These are phyloP conservation scores for Euglossa dilemma DNA, from an alignment of 1,140 invertebrate species.

Conservation along the genomic window DNA sequence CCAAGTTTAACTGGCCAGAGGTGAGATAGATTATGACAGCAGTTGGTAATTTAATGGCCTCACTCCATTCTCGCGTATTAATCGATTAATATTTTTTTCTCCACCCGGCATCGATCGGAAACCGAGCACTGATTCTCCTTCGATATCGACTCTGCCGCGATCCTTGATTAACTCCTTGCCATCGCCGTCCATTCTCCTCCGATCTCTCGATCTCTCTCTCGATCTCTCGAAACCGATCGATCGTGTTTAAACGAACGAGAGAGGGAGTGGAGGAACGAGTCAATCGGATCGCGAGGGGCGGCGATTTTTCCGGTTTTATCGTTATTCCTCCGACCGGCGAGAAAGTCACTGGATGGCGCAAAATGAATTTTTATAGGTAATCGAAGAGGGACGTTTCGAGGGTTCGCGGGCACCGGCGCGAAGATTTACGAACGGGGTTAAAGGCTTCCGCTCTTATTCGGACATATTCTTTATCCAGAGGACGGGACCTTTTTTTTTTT, in stretches of 20 bases:
- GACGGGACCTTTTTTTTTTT: background rate
- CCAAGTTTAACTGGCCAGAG: constrained; percentile 76
- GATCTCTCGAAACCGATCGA: too few species aligned
- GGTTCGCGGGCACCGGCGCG: background rate
- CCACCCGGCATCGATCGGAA: too few species aligned
- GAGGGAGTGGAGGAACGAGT: too few species aligned
- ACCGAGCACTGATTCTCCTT: too few species aligned
- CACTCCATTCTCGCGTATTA: constrained; percentile 36
- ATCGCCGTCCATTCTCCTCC: too few species aligned
- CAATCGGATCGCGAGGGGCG: constrained; percentile 14
- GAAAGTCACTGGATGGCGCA: background rate
- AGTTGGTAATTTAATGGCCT: constrained; percentile 67
- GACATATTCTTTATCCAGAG: background rate
- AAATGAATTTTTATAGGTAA: constrained; percentile 44
- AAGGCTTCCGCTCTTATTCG: background rate
- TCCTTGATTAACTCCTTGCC: too few species aligned
- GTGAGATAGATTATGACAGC: constrained; percentile 71
- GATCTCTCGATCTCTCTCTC: too few species aligned
- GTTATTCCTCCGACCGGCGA: background rate
- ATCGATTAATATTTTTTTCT: constrained; percentile 30
- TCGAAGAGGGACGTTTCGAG: constrained; percentile 28
- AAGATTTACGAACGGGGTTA: background rate
- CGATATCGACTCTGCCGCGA: too few species aligned
- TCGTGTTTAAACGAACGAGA: too few species aligned
- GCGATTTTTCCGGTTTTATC: constrained; percentile 22